Conservation (phyloP, 2,797 vertebrate species). For the Hybognathus amarus region DNA sequence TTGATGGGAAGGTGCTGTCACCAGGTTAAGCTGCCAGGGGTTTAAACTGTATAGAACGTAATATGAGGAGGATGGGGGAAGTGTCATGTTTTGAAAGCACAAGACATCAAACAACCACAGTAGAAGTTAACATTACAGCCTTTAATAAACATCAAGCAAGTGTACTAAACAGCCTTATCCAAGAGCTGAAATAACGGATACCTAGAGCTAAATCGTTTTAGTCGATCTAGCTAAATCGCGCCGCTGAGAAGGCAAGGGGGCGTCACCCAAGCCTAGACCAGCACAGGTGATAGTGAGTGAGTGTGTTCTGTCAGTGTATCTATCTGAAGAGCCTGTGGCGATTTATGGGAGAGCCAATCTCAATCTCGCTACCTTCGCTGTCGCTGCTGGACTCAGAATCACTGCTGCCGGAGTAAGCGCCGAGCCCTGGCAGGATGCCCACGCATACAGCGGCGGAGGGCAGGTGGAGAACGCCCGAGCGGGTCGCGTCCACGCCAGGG, state of each 20-base stretch:
- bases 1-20: conserved; percentile 64
- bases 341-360: conserved; percentile 86
- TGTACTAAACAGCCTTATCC: conserved; percentile 14
- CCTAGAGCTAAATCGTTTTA: conserved; percentile 50
- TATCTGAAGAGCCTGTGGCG: conserved; percentile 78
- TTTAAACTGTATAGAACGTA: conserved; percentile 82
- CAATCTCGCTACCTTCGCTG: conserved; percentile 93
- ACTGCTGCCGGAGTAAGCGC: conserved; percentile 94
- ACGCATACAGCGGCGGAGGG: conserved; percentile 94
- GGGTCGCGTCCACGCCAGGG: conserved; percentile 45
- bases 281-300: conserved; percentile 40
- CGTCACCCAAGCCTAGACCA: conserved; percentile 30
- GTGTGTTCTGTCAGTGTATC: conserved; percentile 59
- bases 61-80: conserved; percentile 73
- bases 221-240: conserved; percentile 60
- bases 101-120: conserved; percentile 65
- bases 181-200: conserved; percentile 22
- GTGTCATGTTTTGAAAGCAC: conserved; percentile 70
- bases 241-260: conserved; percentile 66
- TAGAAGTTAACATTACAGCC: conserved; percentile 50
- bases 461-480: conserved; percentile 80
- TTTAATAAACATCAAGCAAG: conserved; percentile 56
- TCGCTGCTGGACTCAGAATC: conserved; percentile 98
- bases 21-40: conserved; percentile 76
- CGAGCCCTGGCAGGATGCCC: conserved; percentile 93